Evolutionary conservation across 2,888 invertebrate genomes (phyloP), one percentile per base, ranked within the genome.

Genomic region (Drosophila kokeensis): DNA sequence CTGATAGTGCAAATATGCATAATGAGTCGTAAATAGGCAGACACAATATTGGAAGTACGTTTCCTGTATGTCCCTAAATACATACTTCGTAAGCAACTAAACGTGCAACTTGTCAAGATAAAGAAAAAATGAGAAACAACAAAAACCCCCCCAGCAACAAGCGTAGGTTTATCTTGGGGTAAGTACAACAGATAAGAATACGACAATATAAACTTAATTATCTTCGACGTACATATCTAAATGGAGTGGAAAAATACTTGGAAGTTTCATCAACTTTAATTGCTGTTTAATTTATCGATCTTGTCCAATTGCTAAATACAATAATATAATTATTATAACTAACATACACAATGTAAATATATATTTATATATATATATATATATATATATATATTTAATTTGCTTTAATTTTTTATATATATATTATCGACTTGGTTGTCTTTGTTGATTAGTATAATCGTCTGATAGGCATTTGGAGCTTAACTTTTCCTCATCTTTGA

Each of bases 1-100:
- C 81, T 69, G 89, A 86, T 85, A 86, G 62, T 79, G 81, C 74
- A 86, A 83, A 86, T 76, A 81, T 81, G 79, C 81, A 86, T 81
- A 74, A 73, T 67, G 58, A 64, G 67, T 57, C 65, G 64, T 60
- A 73, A 83, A 74, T 70, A 69, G 54, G 48, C 62, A 57, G 18
- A 10, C 38, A 18, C 59, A 71, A 50, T 57, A 68, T 61, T 55
- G 67, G 13, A 63, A 58, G 57, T 52, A 61, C 24, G 61, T 80
- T 79, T 80, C 76, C 79, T 79, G 80, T 62, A 42, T 34, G 13
- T 36, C 42, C 48, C 48, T 69, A 49, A 71, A 54, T 38, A 40
- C 36, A 15, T 15, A 27, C 29, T 4, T 15, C 15, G 45, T 24
- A 40, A 11, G 13, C 18, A 45, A 13, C 24, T 10, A 11, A 7